Base-by-base conservation (phyloP, 1,140 invertebrate genomes). In the Psilanteris sp. region DNA sequence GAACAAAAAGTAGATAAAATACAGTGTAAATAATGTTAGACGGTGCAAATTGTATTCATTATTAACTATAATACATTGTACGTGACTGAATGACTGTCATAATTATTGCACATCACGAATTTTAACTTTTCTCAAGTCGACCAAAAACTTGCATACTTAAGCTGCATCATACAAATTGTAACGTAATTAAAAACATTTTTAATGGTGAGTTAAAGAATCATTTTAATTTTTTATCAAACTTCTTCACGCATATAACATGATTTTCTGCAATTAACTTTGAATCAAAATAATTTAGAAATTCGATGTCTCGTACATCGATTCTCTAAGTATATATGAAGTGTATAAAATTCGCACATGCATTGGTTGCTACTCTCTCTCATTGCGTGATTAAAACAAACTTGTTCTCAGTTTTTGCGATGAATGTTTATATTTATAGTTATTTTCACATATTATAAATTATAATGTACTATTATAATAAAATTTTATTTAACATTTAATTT, bases 71-170 rank as follows among this genome's bases (percentile, higher is more conserved):
- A 59, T 70, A 52, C 32, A 43, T 57, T 16, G 36, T 71, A 61
- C 55, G 46, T 43, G 54, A 43, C 29, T 48, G 36, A 59, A 70
- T 46, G 67, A 62, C 46, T 61, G 36, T 71, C 48, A 62, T 62
- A 59, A 59, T 61, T 55, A 55, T 72, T 48, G 31, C 22, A 18
- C n/a, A 61, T 61, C 55, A 54, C 68, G 57, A 72, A 55, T 61
- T 52, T 46, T 29, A 61, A 27, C 54, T 55, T 59, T 59, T 61
- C 54, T 52, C 34, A 22, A 44, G 29, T 20, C 11, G 20, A 29
- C 15, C 20, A 0, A 26, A 32, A 13, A 18, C 39, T 62, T 72
- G 24, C 20, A 22, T 20, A 34, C 9, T 32, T 31, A 24, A 39
- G 11, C 11, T 11, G 8, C 14, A 15, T 36, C 44, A 52, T 52